Evolutionary conservation across 2,113 vertebrate genomes (phyloP).

Genomic region (Andinoacara biseriatus): DNA sequence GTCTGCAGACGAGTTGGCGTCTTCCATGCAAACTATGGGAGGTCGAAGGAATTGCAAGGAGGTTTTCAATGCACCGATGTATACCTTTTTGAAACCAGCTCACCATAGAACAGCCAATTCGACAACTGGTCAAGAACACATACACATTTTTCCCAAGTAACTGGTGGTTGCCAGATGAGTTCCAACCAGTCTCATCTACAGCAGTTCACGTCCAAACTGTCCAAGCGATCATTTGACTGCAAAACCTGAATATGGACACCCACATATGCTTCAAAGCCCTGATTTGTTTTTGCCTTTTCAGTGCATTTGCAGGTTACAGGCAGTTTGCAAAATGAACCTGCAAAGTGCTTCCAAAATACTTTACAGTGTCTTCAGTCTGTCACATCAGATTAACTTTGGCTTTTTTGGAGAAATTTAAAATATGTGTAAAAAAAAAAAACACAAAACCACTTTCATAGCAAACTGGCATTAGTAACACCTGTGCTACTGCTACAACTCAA

Average conservation of each 20-base stretch:
- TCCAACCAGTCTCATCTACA: background rate
- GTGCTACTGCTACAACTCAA: background rate
- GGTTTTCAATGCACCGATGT: background rate
- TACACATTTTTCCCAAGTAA: background rate
- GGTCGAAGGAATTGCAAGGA: background rate
- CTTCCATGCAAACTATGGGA: background rate
- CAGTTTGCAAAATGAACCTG: no score
- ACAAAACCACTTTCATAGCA: background rate
- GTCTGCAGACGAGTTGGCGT: background rate
- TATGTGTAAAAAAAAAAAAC: background rate
- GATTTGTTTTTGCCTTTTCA: background rate
- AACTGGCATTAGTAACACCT: background rate
- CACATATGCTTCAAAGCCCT: background rate
- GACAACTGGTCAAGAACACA: background rate
- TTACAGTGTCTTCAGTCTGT: background rate
- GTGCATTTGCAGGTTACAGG: background rate
- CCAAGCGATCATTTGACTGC: no score
- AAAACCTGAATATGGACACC: background rate
- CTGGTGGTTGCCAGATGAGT: no score
- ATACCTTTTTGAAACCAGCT: background rate
- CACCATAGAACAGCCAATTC: background rate
- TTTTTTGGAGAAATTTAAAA: background rate
- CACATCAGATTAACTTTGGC: background rate
- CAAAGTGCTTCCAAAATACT: background rate
- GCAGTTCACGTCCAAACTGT: background rate